Base-by-base conservation (phyloP, 92 coral and sea anemone genomes). In the Porites lobata region DNA sequence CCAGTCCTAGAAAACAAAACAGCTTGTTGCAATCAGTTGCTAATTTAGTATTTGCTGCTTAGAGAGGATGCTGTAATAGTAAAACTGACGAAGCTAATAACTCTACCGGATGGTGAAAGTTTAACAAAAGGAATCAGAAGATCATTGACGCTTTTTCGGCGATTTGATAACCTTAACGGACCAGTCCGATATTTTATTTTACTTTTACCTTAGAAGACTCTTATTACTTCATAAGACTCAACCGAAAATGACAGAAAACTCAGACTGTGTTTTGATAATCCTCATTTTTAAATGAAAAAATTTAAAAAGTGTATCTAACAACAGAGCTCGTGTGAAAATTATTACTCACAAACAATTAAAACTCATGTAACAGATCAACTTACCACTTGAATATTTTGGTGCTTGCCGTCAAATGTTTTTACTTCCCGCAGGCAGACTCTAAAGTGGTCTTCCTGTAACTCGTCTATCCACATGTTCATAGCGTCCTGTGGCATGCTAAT, bases 401-500 rank as follows among this genome's bases (percentile, higher is more conserved):
- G 86, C 57, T 70, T 70, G 17, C 86, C 86, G 51, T 70, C 86
- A 82, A 82, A 82, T 9, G 69, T 68, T 57, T 50, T 82, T 3
- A 70, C 86, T 69, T 82, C 86, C 5, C 86, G 62, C 1, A 82
- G 11, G 47, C 86, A 82, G 52, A 82, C 54, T 51, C 66, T 52
- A 63, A 69, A 82, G 56, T 50, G 52, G 59, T 66, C 76, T 24
- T 54, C 71, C 64, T 24, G 38, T 8, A 53, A 29, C 15, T 69
- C 84, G 24, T 77, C 85, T 4, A 86, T 7, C 89, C 89, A 85
- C 65, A 85, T n/a, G 50, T 66, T 67, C 67, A 86, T 77, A 47
- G 89, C 83, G 29, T 86, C 89, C 76, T 77, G 75, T 19, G 76
- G 24, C 50, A 22, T 69, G 53, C 59, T 56, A 12, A 43, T 58